A percentile compares a stretch with the other conserved stretches of the same genome.
Conservation (phyloP, 2,113 vertebrate species). For the Garra rufa region DNA sequence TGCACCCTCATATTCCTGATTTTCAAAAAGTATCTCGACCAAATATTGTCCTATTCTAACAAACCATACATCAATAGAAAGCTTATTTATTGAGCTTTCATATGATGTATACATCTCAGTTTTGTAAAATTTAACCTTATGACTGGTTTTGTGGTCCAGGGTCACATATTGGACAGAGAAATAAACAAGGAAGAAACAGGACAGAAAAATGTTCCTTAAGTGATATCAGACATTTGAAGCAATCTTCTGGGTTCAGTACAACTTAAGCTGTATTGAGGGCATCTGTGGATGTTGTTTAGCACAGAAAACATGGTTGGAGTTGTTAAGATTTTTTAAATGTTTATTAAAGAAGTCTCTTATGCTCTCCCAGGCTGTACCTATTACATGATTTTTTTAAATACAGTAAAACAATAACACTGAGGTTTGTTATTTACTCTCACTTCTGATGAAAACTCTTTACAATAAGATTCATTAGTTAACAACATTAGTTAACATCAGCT, state of each 20-base stretch:
- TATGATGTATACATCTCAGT: too few species aligned
- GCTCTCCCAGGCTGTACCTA: not conserved
- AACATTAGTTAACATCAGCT: too few species aligned
- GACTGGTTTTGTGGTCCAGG: too few species aligned
- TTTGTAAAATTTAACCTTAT: too few species aligned
- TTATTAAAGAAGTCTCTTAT: not conserved
- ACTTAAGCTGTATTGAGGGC: not conserved
- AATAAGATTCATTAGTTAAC: too few species aligned
- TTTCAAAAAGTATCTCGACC: too few species aligned
- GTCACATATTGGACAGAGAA: slow-evolving; percentile 1
- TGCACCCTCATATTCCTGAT: too few species aligned
- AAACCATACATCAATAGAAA: too few species aligned
- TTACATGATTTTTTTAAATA: not conserved
- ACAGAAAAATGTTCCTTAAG: not conserved
- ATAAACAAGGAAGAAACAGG: not conserved
- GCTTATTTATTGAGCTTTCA: too few species aligned
- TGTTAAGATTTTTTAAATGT: not conserved
- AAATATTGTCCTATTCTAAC: too few species aligned
- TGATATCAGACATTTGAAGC: not conserved
- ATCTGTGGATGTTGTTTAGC: not conserved
- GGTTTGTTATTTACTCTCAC: too few species aligned
- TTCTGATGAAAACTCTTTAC: too few species aligned
- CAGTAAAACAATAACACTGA: not conserved
- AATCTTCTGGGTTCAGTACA: not conserved
- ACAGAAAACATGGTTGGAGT: not conserved